Evolutionary conservation across 2,113 vertebrate species (phyloP).

Genomic region (Toxostoma redivivum): DNA sequence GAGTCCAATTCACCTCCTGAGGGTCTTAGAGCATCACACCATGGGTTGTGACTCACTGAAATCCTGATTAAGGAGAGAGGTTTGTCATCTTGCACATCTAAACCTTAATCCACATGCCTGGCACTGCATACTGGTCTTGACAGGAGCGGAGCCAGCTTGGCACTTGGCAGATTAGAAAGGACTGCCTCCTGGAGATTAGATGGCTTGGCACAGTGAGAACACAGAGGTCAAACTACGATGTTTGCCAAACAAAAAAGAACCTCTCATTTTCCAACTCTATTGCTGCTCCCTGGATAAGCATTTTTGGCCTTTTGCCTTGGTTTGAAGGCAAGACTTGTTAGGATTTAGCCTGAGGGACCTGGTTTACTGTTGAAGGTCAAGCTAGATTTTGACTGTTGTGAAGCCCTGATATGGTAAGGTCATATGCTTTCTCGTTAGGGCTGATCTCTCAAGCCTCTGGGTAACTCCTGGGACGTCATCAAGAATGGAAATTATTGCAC

Average conservation of each 20-base stretch:
- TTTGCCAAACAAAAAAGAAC: slow-evolving; percentile 42
- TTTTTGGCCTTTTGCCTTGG: slow-evolving; percentile 60
- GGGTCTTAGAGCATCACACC: not conserved
- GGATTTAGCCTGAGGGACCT: slow-evolving; percentile 46
- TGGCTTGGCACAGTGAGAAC: slow-evolving; percentile 46
- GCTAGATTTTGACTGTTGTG: slow-evolving; percentile 36
- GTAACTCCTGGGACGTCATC: not conserved
- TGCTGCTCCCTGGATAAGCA: slow-evolving; percentile 29
- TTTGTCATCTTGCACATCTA: slow-evolving; percentile 14
- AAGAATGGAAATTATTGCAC: slow-evolving; percentile 25
- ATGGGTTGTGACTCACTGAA: not conserved
- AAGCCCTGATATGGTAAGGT: slow-evolving; percentile 40
- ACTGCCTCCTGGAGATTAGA: slow-evolving; percentile 52
- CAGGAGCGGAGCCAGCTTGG: slow-evolving; percentile 25
- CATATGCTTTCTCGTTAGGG: slow-evolving; percentile 9
- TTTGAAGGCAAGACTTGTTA: slow-evolving; percentile 58
- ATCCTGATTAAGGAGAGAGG: not conserved
- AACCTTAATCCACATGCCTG: slow-evolving; percentile 40
- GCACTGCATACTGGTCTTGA: slow-evolving; percentile 10
- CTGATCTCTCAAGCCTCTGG: slow-evolving; percentile 15
- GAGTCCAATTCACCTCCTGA: not conserved
- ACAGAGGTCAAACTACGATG: slow-evolving; percentile 32
- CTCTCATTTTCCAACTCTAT: slow-evolving; percentile 19
- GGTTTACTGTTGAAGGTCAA: slow-evolving; percentile 51
- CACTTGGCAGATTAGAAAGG: slow-evolving; percentile 36